These are phyloP conservation scores for Cossypha dichroa DNA, from an alignment of 2,797 vertebrate species.

Conservation along the genomic window DNA sequence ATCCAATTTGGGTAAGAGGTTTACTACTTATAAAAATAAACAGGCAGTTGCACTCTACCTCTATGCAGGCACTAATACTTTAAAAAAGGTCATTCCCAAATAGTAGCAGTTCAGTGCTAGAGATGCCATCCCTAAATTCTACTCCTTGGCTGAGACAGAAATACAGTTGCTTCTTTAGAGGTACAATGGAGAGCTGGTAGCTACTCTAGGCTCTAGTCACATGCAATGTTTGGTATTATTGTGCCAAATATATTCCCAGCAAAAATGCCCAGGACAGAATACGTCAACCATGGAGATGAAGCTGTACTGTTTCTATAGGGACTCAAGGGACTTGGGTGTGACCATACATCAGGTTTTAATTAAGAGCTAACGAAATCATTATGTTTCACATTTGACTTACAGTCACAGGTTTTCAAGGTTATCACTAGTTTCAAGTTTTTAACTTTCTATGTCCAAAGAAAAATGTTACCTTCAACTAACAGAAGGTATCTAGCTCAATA, in stretches of 20 bases:
- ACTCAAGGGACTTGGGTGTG: not conserved
- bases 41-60: not conserved
- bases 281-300: not conserved
- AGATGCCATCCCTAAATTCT: not conserved
- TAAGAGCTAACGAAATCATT: not conserved
- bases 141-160: not conserved
- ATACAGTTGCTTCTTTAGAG: not conserved
- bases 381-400: not conserved
- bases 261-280: not conserved
- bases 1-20: slow-evolving; percentile 51
- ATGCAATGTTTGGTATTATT: not conserved
- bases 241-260: not conserved
- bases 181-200: not conserved
- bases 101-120: not conserved
- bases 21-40: slow-evolving; percentile 54
- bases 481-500: not conserved
- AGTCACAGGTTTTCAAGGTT: not conserved
- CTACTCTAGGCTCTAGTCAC: not conserved
- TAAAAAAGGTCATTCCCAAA: not conserved
- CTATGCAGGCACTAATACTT: not conserved
- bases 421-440: not conserved
- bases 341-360: not conserved
- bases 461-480: not conserved
- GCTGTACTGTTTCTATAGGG: not conserved
- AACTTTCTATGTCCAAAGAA: not conserved